Conservation (phyloP, 2,797 vertebrate genomes). For the Meriones psammophilus region DNA sequence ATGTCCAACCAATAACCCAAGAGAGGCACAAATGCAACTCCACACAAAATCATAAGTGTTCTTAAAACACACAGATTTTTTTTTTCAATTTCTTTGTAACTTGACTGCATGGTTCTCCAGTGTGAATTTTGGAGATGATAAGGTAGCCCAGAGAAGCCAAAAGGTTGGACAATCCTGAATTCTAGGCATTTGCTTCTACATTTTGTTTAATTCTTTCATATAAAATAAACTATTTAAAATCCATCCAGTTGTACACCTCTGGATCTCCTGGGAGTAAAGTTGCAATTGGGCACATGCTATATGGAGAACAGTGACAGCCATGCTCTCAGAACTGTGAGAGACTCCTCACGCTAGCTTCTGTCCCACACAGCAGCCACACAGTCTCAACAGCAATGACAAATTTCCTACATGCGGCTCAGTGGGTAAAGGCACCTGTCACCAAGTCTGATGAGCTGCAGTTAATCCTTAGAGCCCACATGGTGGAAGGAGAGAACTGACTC, state of each 20-base stretch:
- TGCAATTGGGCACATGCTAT: neutral
- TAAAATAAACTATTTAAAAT: neutral
- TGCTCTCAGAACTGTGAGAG: neutral
- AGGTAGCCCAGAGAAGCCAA: neutral
- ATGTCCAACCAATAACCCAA: neutral
- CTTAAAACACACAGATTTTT: neutral
- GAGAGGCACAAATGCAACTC: neutral
- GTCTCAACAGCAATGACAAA: slow-evolving; percentile 24
- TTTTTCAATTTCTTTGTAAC: neutral
- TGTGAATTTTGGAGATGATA: neutral
- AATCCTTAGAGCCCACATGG: neutral
- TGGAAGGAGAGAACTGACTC: neutral
- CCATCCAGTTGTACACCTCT: neutral
- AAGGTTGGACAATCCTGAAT: neutral
- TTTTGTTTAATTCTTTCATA: slow-evolving; percentile 23
- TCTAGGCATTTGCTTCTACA: neutral
- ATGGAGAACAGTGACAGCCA: neutral
- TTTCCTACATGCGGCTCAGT: neutral
- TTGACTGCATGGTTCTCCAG: neutral
- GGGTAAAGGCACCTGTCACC: neutral
- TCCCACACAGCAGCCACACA: neutral
- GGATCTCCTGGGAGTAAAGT: neutral
- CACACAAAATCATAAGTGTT: neutral
- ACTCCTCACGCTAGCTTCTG: neutral
- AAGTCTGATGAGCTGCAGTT: neutral